A percentile compares a stretch with the other conserved stretches of the same genome.
These are phyloP conservation scores for Escarpia spicata DNA, from an alignment of 2,888 invertebrate species.

Conservation along the genomic window DNA sequence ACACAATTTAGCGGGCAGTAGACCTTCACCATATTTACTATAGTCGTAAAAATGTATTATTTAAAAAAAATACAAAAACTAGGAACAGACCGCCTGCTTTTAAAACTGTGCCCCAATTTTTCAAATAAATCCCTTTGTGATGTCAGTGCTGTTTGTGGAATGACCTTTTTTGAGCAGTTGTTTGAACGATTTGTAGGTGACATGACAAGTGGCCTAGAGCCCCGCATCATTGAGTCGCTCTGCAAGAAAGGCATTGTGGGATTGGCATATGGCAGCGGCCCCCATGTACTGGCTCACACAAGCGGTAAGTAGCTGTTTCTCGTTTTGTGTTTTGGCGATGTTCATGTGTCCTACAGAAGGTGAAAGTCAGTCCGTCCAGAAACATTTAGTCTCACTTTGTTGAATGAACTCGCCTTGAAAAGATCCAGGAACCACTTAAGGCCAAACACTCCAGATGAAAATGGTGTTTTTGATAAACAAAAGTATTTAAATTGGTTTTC, in stretches of 20 bases:
- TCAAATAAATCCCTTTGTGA: not conserved
- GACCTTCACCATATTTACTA: no score
- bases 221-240: conserved; percentile 69
- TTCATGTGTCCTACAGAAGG: not conserved
- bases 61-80: no score
- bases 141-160: not conserved
- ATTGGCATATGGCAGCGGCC: conserved; percentile 72
- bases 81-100: no score
- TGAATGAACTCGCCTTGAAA: no score
- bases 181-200: conserved; percentile 63
- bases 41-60: no score
- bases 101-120: no score
- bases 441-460: no score
- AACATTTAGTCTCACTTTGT: no score
- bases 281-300: conserved; percentile 72
- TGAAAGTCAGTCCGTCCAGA: not conserved
- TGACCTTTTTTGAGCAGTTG: not conserved
- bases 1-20: no score
- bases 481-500: no score
- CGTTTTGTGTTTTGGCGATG: not conserved
- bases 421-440: no score
- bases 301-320: conserved; percentile 49
- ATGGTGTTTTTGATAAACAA: no score
- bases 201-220: conserved; percentile 68
- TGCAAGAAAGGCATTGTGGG: conserved; percentile 69